Conservation (phyloP, 1,140 invertebrate species). For the Drosophila pallidifrons region DNA sequence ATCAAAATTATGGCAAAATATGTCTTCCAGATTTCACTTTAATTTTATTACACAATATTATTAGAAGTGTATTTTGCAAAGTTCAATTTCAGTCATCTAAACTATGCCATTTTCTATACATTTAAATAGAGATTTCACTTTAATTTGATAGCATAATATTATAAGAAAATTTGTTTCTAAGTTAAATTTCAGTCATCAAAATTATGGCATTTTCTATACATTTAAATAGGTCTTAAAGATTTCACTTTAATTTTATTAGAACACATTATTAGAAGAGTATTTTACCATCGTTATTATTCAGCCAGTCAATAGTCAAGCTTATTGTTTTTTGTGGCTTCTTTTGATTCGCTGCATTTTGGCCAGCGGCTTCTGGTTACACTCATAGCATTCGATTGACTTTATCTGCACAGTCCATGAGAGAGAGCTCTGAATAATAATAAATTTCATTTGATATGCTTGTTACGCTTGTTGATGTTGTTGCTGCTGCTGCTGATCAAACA, state of each 20-base stretch:
- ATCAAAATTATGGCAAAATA: neutral
- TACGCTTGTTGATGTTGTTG: no score
- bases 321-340: constrained; percentile 28
- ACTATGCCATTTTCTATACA: neutral
- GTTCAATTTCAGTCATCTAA: neutral
- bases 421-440: no score
- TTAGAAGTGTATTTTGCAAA: no score
- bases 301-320: neutral
- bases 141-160: no score
- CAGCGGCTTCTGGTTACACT: constrained; percentile 24
- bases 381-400: constrained; percentile 30
- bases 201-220: neutral
- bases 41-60: no score
- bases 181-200: no score
- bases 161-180: no score
- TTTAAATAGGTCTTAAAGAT: neutral
- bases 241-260: no score
- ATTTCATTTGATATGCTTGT: no score
- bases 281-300: neutral
- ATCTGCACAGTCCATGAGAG: constrained; percentile 27
- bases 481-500: neutral
- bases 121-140: no score
- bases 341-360: constrained; percentile 31
- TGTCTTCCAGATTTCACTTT: neutral
- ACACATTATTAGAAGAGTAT: constrained; percentile 5